Evolutionary conservation across 2,797 vertebrate species (phyloP), one percentile per base, ranked within the genome.

Genomic region (Sardinella longiceps): DNA sequence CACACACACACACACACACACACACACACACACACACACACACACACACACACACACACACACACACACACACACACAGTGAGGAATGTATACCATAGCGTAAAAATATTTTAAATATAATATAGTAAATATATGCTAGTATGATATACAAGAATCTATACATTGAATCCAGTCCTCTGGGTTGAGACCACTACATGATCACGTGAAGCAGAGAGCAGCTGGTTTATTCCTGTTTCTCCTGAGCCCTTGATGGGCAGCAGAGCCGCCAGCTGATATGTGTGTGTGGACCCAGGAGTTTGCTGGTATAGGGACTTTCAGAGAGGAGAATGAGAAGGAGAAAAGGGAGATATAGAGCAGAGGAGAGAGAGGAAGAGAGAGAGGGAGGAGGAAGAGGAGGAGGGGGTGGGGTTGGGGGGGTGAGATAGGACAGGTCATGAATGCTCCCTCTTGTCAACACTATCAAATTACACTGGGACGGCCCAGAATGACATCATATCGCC

Each of bases 311-410:
- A 33, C 14, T 30, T 37, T 74, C 63, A 70, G 63, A 70, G 63
- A 70, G 63, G 15, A n/a, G 25, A 28, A 66, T 43, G 43, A 3
- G 7, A 7, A 4, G 12, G 46, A 48, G 46, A 48, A 14, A 50
- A 50, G 14, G 48, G 14, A 50, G 48, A 50, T 12, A 50, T 50
- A 15, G 9, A 63, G 60, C n/a, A 30, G 28, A 12, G 33, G 66
- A 9, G 30, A 18, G 66, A 74, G 83, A 80, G 85, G 84, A 85
- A 82, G 88, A 18, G 48, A 84, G 84, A 10, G 15, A 20, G 10
- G 18, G 66, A 82, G 84, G 90, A 89, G 90, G 86, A 90, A 90
- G 92, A 91, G 87, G 91, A 90, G 2, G 39, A 81, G 88, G 7
- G 20, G 84, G 84, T 6, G 58, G 25, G 3, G n/a, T 15, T 81